Percentiles rank a stretch among this genome's conserved stretches.
Evolutionary conservation across 2,113 vertebrate genomes (phyloP).

Genomic region (Burhinus bistriatus): DNA sequence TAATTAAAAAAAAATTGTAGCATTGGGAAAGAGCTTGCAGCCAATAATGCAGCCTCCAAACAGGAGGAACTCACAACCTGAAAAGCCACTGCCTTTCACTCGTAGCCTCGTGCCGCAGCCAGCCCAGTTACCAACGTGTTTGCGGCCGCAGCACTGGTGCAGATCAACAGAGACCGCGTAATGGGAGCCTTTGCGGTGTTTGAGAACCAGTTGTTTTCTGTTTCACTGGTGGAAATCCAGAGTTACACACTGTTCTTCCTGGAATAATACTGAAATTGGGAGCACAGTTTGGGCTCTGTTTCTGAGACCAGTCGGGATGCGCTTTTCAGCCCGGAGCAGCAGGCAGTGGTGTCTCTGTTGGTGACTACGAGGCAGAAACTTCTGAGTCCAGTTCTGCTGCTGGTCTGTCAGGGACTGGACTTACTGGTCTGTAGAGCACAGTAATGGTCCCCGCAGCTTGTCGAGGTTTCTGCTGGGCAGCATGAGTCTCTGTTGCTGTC

Average conservation of each 20-base stretch:
- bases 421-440: neutral
- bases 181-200: rapidly evolving
- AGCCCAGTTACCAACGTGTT: no score
- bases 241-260: neutral
- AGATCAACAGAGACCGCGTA: rapidly evolving
- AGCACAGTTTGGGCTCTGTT: rapidly evolving
- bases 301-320: neutral
- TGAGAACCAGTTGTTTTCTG: neutral
- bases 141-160: neutral
- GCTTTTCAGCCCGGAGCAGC: neutral
- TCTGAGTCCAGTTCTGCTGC: neutral
- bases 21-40: neutral
- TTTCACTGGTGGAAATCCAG: neutral
- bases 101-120: no score
- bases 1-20: no score
- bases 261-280: neutral
- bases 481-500: no score
- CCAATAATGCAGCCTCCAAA: rapidly evolving
- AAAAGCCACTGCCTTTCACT: neutral
- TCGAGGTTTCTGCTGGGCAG: neutral
- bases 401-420: neutral
- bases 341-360: rapidly evolving
- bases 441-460: rapidly evolving
- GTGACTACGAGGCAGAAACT: neutral
- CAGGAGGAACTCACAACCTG: neutral